A percentile compares a stretch with the other conserved stretches of the same genome.
phyloP scores from a whole-genome alignment of 2,888 invertebrate genomes.

The Ochropacha duplaris region DNA sequence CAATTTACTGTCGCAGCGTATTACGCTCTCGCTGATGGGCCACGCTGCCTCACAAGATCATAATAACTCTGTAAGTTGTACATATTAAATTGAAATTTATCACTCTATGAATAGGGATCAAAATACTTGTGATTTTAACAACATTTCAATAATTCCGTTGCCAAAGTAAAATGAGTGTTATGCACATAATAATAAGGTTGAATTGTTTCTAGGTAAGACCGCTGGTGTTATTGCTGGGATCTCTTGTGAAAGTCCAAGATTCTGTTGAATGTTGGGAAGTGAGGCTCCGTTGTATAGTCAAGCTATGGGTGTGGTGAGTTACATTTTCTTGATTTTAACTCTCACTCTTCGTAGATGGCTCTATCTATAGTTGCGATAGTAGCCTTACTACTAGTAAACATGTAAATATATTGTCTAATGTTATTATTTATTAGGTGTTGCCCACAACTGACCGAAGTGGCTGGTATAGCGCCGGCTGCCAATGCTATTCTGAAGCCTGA shows the following conservation, averaged over 20 bases:
- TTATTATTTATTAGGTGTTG: conserved; percentile 61
- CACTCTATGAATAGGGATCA: background rate
- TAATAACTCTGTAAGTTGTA: conserved; percentile 69
- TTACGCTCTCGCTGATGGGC: conserved; percentile 90
- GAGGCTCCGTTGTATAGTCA: conserved; percentile 93
- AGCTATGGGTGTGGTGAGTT: conserved; percentile 86
- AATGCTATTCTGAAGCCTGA: conserved; percentile 65
- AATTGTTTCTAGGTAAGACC: conserved; percentile 86
- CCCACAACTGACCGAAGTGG: conserved; percentile 75
- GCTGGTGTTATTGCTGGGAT: conserved; percentile 93
- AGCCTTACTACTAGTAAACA: too few relatives aligned
- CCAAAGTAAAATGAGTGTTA: background rate
- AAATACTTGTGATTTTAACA: background rate
- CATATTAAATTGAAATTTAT: background rate
- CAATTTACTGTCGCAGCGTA: conserved; percentile 90
- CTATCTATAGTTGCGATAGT: too few relatives aligned
- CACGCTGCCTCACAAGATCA: conserved; percentile 86
- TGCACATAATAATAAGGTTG: background rate
- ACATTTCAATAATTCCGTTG: background rate
- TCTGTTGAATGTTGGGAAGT: conserved; percentile 94
- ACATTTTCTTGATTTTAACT: too few relatives aligned
- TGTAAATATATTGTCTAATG: too few relatives aligned
- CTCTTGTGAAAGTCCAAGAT: conserved; percentile 95
- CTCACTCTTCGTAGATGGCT: too few relatives aligned
- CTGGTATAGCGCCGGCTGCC: conserved; percentile 71